Evolutionary conservation across 2,888 invertebrate species (phyloP), one percentile per base, ranked within the genome.

Genomic region (Galerucella calmariensis): DNA sequence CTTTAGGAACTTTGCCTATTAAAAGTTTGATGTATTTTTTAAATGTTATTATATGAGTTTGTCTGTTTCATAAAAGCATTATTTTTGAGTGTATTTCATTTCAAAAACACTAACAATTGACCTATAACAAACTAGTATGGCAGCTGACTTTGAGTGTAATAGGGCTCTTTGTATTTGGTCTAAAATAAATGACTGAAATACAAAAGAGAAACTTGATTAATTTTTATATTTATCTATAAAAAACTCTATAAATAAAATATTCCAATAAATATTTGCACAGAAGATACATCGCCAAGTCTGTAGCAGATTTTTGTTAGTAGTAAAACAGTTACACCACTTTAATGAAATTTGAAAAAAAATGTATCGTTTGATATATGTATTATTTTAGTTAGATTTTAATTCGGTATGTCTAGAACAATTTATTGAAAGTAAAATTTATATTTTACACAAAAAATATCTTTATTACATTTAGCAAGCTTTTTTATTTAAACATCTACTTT

Each of bases 381-480:
- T 20, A 5, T 41, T 41, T 41, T 41, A 41, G 8, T 41, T 48
- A 48, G 48, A 48, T 48, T 2, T 48, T 48, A 48, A 48, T 48
- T 48, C 14, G 48, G 48, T 48, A 53, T 14, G 53, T n/a, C 53
- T 53, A 53, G n/a, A 53, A 53, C 11, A 48, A 48, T 48, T 14
- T 11, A 48, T 4, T 48, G 48, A 12, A 48, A 12, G 2, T 48
- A 12, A 48, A 12, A 14, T 48, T 48, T 48, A 48, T 48, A 48
- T 16, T 56, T 10, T 56, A 16, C 16, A 10, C 16, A 20, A 20
- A 20, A 56, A 56, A 56, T 56, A 56, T 56, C 56, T 56, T 56
- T 56, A 56, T 56, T 56, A 56, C 20, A 56, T 56, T 9, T 20
- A 20, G 56, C 20, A 56, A 56, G 56, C 56, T 56, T 56, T 14